Evolutionary conservation across 2,888 invertebrate genomes (phyloP).

Genomic region (Amiota communis): DNA sequence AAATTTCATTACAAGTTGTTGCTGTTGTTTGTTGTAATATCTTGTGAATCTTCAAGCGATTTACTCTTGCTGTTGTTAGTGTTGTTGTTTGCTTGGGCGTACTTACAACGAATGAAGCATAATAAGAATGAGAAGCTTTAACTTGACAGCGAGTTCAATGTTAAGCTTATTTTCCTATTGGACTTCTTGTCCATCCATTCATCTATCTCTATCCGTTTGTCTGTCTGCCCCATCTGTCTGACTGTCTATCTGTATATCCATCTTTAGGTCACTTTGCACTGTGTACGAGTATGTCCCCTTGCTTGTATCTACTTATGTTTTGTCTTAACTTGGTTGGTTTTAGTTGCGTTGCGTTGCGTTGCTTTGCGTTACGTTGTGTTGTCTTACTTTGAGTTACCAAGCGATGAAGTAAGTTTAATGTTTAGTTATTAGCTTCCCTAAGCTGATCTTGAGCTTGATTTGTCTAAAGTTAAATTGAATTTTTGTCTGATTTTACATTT

Average conservation of each 20-base stretch:
- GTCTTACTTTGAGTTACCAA: neutral
- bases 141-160: slow-evolving; percentile 3
- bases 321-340: neutral
- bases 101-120: neutral
- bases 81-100: neutral
- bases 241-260: neutral
- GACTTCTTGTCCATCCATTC: neutral
- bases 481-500: neutral
- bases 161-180: neutral
- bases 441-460: slow-evolving; percentile 1
- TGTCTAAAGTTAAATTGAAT: slow-evolving; percentile 2
- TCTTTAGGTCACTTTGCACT: too few species aligned
- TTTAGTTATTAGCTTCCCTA: slow-evolving; percentile 4
- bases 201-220: neutral
- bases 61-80: slow-evolving; percentile 11
- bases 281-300: too few species aligned
- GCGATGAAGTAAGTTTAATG: neutral
- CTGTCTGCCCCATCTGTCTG: neutral
- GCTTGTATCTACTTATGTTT: neutral
- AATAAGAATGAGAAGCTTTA: neutral
- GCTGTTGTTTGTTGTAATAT: slow-evolving; percentile 33
- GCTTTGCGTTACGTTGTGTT: neutral
- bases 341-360: neutral
- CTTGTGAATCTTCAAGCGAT: neutral
- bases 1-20: slow-evolving; percentile 32